Evolutionary conservation across 2,797 vertebrate species (phyloP).

Genomic region (Odontamblyopus rebecca): DNA sequence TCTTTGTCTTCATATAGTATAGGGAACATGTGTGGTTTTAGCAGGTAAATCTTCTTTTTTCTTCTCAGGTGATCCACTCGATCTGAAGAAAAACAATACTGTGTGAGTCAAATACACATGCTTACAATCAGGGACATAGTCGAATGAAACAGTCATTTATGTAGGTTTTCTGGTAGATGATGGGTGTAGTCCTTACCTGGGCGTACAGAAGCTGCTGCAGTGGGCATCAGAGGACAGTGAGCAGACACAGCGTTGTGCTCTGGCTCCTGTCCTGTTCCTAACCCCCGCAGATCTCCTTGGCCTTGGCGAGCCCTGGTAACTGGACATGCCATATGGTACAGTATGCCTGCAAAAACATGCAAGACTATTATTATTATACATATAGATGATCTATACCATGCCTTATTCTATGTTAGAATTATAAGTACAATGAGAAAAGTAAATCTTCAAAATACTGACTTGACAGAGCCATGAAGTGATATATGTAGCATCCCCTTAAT

Average conservation of each 20-base stretch:
- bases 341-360: slow-evolving; percentile 77
- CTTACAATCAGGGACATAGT: too few relatives aligned
- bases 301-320: slow-evolving; percentile 80
- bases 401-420: too few relatives aligned
- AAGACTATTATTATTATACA: not conserved
- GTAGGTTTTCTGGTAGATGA: not conserved
- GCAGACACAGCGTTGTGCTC: slow-evolving; percentile 66
- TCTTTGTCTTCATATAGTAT: not conserved
- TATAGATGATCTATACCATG: too few relatives aligned
- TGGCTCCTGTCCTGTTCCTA: not conserved
- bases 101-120: not conserved
- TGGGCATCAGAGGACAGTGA: slow-evolving; percentile 36
- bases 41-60: not conserved
- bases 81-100: not conserved
- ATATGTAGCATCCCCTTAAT: too few relatives aligned
- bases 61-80: not conserved
- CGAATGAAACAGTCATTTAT: not conserved
- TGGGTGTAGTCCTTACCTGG: slow-evolving; percentile 51
- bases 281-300: slow-evolving; percentile 69
- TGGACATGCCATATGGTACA: slow-evolving; percentile 90
- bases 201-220: slow-evolving; percentile 69
- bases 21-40: not conserved
- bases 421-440: too few relatives aligned
- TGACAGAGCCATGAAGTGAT: too few relatives aligned
- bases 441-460: too few relatives aligned